Conservation (phyloP, 2,888 invertebrate genomes). For the Xylota sylvarum region DNA sequence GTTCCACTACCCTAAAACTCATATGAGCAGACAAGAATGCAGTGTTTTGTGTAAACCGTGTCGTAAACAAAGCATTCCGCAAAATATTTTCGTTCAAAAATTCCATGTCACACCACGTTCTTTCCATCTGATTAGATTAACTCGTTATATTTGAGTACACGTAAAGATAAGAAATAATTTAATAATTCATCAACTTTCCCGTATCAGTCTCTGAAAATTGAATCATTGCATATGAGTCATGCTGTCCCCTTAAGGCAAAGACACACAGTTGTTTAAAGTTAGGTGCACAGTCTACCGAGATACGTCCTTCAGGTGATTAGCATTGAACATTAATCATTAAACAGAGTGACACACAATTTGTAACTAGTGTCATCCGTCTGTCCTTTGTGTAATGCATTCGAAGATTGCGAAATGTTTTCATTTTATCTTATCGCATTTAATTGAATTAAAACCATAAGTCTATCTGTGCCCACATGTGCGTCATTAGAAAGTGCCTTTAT, state of each 20-base stretch:
- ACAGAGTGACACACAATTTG: slow-evolving; percentile 33
- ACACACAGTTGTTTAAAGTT: neutral
- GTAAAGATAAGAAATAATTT: slow-evolving; percentile 10
- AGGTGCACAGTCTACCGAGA: slow-evolving; percentile 10
- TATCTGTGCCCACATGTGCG: slow-evolving; percentile 14
- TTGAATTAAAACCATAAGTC: slow-evolving; percentile 26
- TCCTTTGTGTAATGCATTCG: slow-evolving; percentile 11
- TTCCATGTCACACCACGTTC: slow-evolving; percentile 15
- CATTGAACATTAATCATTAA: slow-evolving; percentile 42
- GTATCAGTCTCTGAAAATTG: slow-evolving; percentile 7
- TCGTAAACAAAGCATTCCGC: neutral
- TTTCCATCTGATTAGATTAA: slow-evolving; percentile 13
- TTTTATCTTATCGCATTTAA: slow-evolving; percentile 40
- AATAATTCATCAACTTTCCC: slow-evolving; percentile 7
- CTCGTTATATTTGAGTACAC: neutral
- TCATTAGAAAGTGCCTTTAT: slow-evolving; percentile 12
- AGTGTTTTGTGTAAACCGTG: neutral
- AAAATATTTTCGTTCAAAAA: slow-evolving; percentile 3
- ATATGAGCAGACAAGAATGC: neutral
- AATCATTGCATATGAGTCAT: neutral
- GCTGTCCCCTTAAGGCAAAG: neutral
- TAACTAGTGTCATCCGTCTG: neutral
- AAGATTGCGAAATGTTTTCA: slow-evolving; percentile 12
- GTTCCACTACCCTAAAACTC: neutral
- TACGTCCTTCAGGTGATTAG: slow-evolving; percentile 41